Percentiles rank a stretch among this genome's conserved stretches.
Evolutionary conservation across 2,888 invertebrate genomes (phyloP).

Genomic region (Eupsilia transversa): DNA sequence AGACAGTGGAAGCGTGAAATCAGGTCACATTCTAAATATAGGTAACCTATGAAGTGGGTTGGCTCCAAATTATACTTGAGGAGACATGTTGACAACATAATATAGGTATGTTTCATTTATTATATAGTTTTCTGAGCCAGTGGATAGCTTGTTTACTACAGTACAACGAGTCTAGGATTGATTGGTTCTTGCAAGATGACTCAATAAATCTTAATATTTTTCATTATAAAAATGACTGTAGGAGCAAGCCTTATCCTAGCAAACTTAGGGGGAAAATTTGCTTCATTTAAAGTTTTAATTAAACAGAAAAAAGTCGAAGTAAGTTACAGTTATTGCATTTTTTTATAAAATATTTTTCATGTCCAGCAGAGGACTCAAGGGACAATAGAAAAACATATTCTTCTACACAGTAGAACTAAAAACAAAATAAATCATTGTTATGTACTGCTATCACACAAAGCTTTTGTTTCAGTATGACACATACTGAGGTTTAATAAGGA

Average conservation of each 20-base stretch:
- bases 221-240: not conserved
- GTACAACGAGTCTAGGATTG: not conserved
- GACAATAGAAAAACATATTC: not conserved
- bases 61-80: conserved; percentile 50
- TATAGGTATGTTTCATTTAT: conserved; percentile 4
- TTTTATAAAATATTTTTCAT: no score
- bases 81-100: conserved; percentile 33
- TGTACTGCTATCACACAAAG: conserved; percentile 47
- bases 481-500: conserved; percentile 36
- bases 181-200: not conserved
- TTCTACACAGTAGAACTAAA: not conserved
- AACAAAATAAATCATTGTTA: conserved; percentile 32
- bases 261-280: not conserved
- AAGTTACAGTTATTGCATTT: no score
- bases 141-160: not conserved
- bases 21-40: conserved; percentile 70
- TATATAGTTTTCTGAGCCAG: not conserved
- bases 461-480: conserved; percentile 53
- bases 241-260: not conserved
- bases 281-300: not conserved
- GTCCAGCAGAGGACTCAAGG: not conserved
- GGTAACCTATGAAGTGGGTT: conserved; percentile 62
- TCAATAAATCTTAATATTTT: not conserved
- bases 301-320: not conserved
- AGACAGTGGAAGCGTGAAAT: conserved; percentile 60